Conservation (phyloP, 2,888 invertebrate genomes). For the Lamellibrachia columna region DNA sequence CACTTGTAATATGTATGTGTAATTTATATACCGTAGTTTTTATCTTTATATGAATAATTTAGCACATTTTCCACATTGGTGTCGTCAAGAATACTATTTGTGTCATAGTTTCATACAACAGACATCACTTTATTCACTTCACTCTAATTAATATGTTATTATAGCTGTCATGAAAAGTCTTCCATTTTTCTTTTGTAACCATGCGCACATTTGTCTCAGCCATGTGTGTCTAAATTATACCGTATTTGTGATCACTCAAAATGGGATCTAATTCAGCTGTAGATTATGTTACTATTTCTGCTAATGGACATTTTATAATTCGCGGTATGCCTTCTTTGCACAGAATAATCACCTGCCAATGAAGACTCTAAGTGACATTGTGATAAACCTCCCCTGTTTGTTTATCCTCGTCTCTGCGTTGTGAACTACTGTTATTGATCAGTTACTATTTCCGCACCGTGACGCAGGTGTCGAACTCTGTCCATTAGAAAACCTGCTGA, state of each 20-base stretch:
- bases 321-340: background rate
- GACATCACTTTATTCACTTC: no score
- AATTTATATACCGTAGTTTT: no score
- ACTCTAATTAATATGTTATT: no score
- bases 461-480: background rate
- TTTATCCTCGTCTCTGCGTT: background rate
- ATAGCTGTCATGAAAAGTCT: no score
- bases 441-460: background rate
- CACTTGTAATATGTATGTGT: no score
- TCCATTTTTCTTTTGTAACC: no score
- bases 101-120: no score
- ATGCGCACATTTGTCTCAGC: background rate
- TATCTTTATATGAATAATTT: no score
- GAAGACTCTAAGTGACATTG: background rate
- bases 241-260: background rate
- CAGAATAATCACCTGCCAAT: background rate
- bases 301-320: background rate
- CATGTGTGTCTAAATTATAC: background rate
- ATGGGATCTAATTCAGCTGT: background rate
- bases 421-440: background rate
- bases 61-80: no score
- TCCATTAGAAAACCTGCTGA: background rate
- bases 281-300: background rate
- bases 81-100: no score
- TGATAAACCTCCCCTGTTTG: background rate